Conservation (phyloP, 2,888 invertebrate species). For the Selenia dentaria region DNA sequence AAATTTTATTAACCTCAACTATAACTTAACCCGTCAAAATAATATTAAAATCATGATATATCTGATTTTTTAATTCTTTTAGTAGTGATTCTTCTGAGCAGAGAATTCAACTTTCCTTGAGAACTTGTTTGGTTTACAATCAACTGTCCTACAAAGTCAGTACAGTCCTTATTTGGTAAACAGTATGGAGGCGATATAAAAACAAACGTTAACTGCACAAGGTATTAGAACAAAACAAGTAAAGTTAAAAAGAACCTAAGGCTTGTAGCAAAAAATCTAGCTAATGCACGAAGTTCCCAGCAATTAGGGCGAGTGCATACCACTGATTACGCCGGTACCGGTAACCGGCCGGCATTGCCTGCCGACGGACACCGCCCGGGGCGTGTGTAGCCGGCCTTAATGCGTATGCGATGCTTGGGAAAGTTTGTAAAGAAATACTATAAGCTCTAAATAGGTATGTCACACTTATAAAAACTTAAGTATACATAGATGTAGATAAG, state of each 20-base stretch:
- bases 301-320: constrained; percentile 10
- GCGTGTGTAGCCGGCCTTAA: constrained; percentile 9
- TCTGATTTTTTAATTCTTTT: no score
- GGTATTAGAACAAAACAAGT: constrained; percentile 1
- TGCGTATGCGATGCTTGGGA: constrained; percentile 3
- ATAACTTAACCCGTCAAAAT: no score
- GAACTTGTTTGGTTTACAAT: no score
- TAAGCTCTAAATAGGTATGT: no score
- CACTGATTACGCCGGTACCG: constrained; percentile 4
- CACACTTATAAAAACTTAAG: not conserved
- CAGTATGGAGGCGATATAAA: not conserved
- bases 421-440: constrained; percentile 2
- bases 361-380: constrained; percentile 2
- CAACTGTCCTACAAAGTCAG: no score
- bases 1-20: no score
- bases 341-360: not conserved
- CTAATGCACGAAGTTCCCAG: constrained; percentile 15
- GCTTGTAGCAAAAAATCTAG: constrained; percentile 11
- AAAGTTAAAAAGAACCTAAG: constrained; percentile 5
- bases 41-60: no score
- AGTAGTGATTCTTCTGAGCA: no score
- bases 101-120: no score
- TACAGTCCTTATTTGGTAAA: no score
- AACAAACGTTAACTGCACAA: not conserved
- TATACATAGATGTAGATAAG: no score